phyloP scores from a whole-genome alignment of 2,797 vertebrate genomes.

The Tragelaphus oryx region DNA sequence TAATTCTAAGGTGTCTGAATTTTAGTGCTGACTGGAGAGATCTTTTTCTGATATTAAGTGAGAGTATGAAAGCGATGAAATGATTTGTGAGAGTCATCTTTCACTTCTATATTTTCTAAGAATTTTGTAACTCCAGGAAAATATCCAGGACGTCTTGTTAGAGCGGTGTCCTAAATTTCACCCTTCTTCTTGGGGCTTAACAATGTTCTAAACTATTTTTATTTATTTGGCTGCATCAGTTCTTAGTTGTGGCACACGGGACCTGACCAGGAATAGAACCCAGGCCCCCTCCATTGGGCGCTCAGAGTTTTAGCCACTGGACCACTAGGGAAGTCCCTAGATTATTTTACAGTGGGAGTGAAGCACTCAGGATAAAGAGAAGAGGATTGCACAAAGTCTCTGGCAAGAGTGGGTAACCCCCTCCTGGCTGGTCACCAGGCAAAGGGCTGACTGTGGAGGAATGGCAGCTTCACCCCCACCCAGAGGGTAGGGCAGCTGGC shows the following conservation, averaged over 20 bases:
- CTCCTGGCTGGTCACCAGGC: neutral
- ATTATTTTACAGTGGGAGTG: neutral
- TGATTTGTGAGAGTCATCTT: neutral
- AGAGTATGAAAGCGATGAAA: neutral
- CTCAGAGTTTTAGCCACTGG: neutral
- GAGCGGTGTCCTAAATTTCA: neutral
- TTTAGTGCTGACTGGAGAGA: neutral
- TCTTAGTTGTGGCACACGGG: neutral
- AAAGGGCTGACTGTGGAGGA: neutral
- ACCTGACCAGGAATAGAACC: neutral
- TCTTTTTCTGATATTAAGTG: neutral
- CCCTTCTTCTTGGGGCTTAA: neutral
- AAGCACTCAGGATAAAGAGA: neutral
- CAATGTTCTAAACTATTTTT: neutral
- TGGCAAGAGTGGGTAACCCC: neutral
- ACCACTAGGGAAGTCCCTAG: neutral
- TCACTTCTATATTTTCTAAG: neutral
- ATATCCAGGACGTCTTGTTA: neutral
- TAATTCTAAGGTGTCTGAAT: constrained; percentile 16
- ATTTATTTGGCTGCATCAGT: neutral
- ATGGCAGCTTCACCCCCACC: too few species aligned
- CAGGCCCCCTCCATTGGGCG: neutral
- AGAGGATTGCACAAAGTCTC: neutral
- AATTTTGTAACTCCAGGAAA: neutral
- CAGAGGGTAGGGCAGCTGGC: neutral